Evolutionary conservation across 1,140 invertebrate species (phyloP), one percentile per base, ranked within the genome.

Genomic region (Tribolium madens): DNA sequence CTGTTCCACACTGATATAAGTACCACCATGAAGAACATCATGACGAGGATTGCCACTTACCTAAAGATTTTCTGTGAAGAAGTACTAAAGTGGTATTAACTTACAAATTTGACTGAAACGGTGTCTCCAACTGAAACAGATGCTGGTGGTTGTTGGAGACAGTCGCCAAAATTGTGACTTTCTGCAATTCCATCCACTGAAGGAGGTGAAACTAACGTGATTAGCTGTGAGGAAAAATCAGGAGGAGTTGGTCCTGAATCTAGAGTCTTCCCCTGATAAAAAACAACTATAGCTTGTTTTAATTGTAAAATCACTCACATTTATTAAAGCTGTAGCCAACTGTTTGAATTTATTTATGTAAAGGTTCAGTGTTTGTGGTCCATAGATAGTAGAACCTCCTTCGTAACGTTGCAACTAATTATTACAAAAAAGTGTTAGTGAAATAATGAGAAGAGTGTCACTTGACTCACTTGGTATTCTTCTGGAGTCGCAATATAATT

Each of bases 401-500:
- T 98, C 96, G 82, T 98, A 98, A 7, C 96, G 88, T 86, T 98
- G 95, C 13, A 91, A 87, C 92, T 95, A 83, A 21, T 14, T 68
- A 46, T 73, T 5, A 5, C 2, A 4, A 26, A 15, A 33, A n/a
- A 47, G 13, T 31, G 73, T n/a, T 26, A 0, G n/a, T 60, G 10
- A 60, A 60, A 26, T 15, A 26, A 75, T 42, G 1, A 50, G 4
- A 17, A n/a, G 14, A 50, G 10, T n/a, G 13, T 0, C 10, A 17
- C 13, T 7, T 50, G 7, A 76, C 79, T 83, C 88, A 95, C 94
- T 89, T 96, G 91, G 87, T 98, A 98, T 86, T 98, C 97, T 86
- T 98, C 96, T 68, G 90, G 94, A 0, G 96, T 98, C 0, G 94
- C 89, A 21, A 98, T 91, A 84, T 98, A 98, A 85, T 96, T 94